phyloP scores from a whole-genome alignment of 2,888 invertebrate species.

The Operophtera brumata region DNA sequence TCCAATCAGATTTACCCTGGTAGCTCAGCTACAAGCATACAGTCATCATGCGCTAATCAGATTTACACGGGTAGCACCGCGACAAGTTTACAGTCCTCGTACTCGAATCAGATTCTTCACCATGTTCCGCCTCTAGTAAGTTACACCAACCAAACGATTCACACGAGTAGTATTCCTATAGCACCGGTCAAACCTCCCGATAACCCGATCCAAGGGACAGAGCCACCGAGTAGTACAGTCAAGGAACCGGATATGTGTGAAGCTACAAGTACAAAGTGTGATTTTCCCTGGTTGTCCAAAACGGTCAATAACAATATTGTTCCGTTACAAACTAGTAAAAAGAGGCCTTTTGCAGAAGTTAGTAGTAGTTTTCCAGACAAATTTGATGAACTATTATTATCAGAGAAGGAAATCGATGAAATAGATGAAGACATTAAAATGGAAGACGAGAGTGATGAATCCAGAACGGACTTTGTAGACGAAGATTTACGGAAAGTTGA shows the following conservation, averaged over 20 bases:
- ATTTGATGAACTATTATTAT: constrained; percentile 51
- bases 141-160: constrained; percentile 60
- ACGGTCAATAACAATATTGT: constrained; percentile 74
- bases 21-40: constrained; percentile 9
- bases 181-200: constrained; percentile 74
- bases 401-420: constrained; percentile 37
- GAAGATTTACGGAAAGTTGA: constrained; percentile 60
- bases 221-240: constrained; percentile 73
- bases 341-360: constrained; percentile 73
- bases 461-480: constrained; percentile 41
- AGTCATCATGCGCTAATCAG: constrained; percentile 16
- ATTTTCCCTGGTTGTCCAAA: constrained; percentile 76
- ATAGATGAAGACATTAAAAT: constrained; percentile 24
- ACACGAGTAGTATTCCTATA: constrained; percentile 73
- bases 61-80: constrained; percentile 24
- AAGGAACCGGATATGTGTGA: constrained; percentile 63
- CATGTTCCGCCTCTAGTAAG: constrained; percentile 66
- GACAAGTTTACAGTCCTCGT: constrained; percentile 33
- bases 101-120: constrained; percentile 63
- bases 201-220: constrained; percentile 73
- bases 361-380: constrained; percentile 63
- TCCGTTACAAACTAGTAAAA: constrained; percentile 62
- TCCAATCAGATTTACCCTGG: constrained; percentile 44
- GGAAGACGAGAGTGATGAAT: constrained; percentile 35
- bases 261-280: constrained; percentile 60